These are phyloP conservation scores for Orycteropus afer DNA, from an alignment of 2,113 vertebrate species.

Conservation along the genomic window DNA sequence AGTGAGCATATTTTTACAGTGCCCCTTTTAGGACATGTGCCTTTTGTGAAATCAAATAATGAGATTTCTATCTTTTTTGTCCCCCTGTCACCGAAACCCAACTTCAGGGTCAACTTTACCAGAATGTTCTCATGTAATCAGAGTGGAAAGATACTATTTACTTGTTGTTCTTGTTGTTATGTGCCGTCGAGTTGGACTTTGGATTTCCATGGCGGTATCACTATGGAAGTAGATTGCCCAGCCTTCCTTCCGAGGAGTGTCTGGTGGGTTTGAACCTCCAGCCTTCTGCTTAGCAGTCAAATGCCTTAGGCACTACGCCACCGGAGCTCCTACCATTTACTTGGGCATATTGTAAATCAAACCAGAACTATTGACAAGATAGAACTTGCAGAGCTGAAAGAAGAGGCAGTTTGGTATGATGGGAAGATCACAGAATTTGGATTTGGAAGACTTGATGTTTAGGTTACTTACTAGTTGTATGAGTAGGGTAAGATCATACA, in stretches of 20 bases:
- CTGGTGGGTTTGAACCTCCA: too few relatives aligned
- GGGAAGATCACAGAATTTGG: not conserved
- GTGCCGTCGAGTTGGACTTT: too few relatives aligned
- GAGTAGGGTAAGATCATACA: not conserved
- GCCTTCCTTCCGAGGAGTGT: too few relatives aligned
- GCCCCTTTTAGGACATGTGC: slow-evolving; percentile 17
- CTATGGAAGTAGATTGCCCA: too few relatives aligned
- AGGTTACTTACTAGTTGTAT: not conserved
- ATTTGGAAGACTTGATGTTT: not conserved
- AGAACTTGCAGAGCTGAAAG: not conserved
- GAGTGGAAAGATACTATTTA: not conserved
- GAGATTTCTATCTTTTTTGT: slow-evolving; percentile 11
- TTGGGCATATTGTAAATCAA: not conserved
- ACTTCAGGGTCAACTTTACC: not conserved
- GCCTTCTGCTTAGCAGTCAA: too few relatives aligned
- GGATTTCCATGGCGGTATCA: too few relatives aligned
- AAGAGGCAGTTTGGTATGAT: not conserved
- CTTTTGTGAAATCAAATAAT: slow-evolving; percentile 44
- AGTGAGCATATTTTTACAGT: not conserved
- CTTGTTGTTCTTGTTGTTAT: too few relatives aligned
- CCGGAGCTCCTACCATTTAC: not conserved
- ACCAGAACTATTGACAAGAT: not conserved
- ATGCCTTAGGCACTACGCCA: too few relatives aligned
- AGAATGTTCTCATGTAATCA: not conserved
- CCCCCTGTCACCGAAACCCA: not conserved